Percentiles rank a stretch among this genome's conserved stretches.
Conservation (phyloP, 2,888 invertebrate genomes). For the Parochlus steinenii region DNA sequence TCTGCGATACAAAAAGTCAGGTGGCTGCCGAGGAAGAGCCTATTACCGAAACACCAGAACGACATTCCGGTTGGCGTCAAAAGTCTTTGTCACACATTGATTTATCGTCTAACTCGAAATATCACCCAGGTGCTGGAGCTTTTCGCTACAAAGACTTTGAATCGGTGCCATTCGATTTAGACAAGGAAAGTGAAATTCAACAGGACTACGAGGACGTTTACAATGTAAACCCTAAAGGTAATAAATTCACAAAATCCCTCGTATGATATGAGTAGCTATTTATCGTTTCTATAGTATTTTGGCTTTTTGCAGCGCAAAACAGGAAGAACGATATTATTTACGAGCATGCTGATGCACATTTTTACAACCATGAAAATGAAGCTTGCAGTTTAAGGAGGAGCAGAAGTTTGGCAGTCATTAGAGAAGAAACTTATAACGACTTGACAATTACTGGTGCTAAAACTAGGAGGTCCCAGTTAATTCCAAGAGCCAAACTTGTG, state of each 20-base stretch:
- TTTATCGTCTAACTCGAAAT: slow-evolving; percentile 26
- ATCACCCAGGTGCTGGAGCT: slow-evolving; percentile 10
- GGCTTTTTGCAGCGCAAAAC: slow-evolving; percentile 11
- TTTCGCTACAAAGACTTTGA: slow-evolving; percentile 11
- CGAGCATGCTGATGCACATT: slow-evolving; percentile 6
- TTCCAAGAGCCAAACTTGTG: slow-evolving; percentile 63
- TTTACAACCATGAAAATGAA: slow-evolving; percentile 17
- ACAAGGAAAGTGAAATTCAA: slow-evolving; percentile 11
- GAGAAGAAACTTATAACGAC: slow-evolving; percentile 59
- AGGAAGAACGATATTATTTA: slow-evolving; percentile 8
- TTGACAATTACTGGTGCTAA: slow-evolving; percentile 46
- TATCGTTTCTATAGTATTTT: slow-evolving; percentile 5
- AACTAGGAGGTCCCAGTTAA: slow-evolving; percentile 54
- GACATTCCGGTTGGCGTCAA: slow-evolving; percentile 31
- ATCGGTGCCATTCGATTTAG: slow-evolving; percentile 4
- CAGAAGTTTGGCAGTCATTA: slow-evolving; percentile 57
- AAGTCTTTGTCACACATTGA: slow-evolving; percentile 34
- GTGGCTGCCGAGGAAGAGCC: slow-evolving; percentile 16
- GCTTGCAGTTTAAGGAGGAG: slow-evolving; percentile 43
- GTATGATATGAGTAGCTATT: not conserved
- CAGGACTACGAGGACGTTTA: slow-evolving; percentile 14
- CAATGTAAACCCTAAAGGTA: slow-evolving; percentile 12
- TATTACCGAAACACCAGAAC: slow-evolving; percentile 20
- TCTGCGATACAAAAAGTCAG: slow-evolving; percentile 20
- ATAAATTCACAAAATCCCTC: not conserved